Evolutionary conservation across 1,140 invertebrate species (phyloP).

Genomic region (Zaprionus capensis): DNA sequence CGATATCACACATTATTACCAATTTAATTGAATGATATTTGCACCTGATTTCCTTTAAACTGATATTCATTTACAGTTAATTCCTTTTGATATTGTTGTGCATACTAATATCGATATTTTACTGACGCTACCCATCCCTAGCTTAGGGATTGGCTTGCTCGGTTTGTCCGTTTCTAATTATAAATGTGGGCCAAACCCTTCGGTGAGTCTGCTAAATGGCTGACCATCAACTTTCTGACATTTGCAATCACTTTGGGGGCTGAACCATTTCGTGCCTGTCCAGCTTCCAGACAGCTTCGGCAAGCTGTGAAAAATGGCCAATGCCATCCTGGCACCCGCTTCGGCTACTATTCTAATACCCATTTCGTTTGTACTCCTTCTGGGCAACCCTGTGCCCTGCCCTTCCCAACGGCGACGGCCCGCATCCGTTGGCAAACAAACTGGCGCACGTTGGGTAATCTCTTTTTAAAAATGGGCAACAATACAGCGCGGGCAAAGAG

Average conservation of each 20-base stretch:
- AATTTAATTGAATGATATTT: not conserved
- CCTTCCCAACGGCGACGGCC: not conserved
- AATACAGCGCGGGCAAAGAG: not conserved
- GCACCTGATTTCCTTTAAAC: not conserved
- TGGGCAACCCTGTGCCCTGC: not conserved
- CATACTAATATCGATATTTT: not conserved
- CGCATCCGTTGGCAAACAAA: slow-evolving; percentile 22
- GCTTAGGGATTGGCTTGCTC: not conserved
- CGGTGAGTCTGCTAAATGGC: slow-evolving; percentile 15
- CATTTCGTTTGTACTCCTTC: not conserved
- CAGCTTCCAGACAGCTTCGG: not conserved
- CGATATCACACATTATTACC: not conserved
- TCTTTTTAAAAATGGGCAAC: slow-evolving; percentile 52
- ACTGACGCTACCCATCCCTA: not conserved
- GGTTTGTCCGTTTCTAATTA: slow-evolving; percentile 28
- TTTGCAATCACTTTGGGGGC: slow-evolving; percentile 17
- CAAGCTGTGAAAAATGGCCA: slow-evolving; percentile 17
- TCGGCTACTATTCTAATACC: not conserved
- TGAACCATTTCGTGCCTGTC: not conserved
- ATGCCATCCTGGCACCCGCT: not conserved
- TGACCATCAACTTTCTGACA: slow-evolving; percentile 28
- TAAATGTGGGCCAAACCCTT: slow-evolving; percentile 11
- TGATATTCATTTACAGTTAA: not conserved
- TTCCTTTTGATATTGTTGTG: not conserved
- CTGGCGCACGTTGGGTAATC: slow-evolving; percentile 53